Evolutionary conservation across 2,888 invertebrate genomes (phyloP), one percentile per base, ranked within the genome.

Genomic region (Pedicia rivosa): DNA sequence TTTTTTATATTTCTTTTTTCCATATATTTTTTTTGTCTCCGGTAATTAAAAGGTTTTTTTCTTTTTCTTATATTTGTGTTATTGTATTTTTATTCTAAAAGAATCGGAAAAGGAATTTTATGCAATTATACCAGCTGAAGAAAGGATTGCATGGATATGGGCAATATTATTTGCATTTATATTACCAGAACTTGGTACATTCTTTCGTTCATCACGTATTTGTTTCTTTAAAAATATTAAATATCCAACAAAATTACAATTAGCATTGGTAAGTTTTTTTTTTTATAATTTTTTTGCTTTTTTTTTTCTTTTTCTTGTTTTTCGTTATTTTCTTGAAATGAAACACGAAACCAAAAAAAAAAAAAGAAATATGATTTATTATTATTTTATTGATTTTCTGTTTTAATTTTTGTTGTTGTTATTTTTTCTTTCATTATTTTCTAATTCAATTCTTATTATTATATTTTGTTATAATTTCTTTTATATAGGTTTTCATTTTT

Each of bases 121-220:
- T 42, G 73, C 74, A 2, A 57, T 63, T 5, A 58, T 77, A 16
- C 65, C 78, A 0, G 62, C 70, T 41, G 68, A 70, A 47, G 79
- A 80, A 50, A 67, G 74, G 43, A 64, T 78, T 38, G 65, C 72
- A 30, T 87, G 86, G 86, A 71, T 81, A 10, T 88, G 86, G 84
- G 72, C 78, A 33, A 56, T 84, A 19, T 63, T 84, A 28, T 72
- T 83, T 46, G 73, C 77, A 15, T 84, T 82, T 52, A 64, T 74
- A 27, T 62, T 78, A 15, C 88, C 90, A 0, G 88, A 91, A 62
- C 40, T 77, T 2, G 74, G 81, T 10, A 71, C 74, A 7, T 73
- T 86, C 48, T 54, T 86, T 5, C 67, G 80, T 48, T 72, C 81
- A 10, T 50, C 71, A 13, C 67, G 82, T 49, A 74, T 80, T 48